Conservation (phyloP, 2,113 vertebrate genomes). For the Macroglossus sobrinus region DNA sequence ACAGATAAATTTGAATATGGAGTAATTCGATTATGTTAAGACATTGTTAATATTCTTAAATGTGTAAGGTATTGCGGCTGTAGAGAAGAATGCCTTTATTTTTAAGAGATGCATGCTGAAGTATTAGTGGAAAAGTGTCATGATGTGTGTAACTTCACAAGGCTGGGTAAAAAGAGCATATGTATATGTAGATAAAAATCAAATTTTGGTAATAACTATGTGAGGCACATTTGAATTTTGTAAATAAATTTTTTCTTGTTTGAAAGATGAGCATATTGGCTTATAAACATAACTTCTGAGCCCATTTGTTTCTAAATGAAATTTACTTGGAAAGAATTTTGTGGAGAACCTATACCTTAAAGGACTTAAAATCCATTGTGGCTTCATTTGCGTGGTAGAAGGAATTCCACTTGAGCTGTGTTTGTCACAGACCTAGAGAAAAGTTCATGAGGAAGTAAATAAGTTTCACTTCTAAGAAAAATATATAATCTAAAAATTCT, state of each 20-base stretch:
- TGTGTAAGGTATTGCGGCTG: neutral
- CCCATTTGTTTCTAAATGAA: constrained; percentile 35
- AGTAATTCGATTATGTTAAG: neutral
- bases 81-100: neutral
- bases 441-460: neutral
- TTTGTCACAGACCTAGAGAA: constrained; percentile 5
- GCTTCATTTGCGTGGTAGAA: constrained; percentile 49
- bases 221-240: neutral
- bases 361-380: neutral
- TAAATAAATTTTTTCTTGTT: constrained; percentile 8
- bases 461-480: constrained; percentile 53
- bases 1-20: neutral
- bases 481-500: constrained; percentile 15
- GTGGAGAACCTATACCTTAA: neutral
- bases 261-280: neutral
- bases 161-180: neutral
- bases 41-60: neutral
- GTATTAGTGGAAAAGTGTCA: neutral
- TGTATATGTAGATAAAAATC: neutral
- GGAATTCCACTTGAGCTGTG: neutral
- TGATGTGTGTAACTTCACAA: neutral
- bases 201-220: neutral
- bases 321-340: constrained; percentile 1
- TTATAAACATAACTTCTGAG: constrained; percentile 13
- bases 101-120: neutral